Base-by-base conservation (phyloP, 2,113 vertebrate genomes). In the Haplochromis burtoni region DNA sequence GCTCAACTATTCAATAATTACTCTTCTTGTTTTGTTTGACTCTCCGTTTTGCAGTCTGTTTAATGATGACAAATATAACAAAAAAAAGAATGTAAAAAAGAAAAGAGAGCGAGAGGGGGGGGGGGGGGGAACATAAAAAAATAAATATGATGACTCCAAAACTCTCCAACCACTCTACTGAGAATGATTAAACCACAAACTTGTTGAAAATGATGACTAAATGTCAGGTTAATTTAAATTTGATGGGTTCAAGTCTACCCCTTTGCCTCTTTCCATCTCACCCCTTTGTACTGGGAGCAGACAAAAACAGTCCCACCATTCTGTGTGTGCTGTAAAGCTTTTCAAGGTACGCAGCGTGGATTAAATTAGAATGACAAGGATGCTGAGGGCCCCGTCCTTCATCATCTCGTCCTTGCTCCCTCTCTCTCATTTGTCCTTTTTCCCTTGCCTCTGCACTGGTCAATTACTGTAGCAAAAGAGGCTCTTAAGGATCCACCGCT, bases 281-380 rank as follows among this genome's bases (percentile, higher is more conserved):
- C 82, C 81, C 19, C 53, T 78, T 90, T 90, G 90, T 88, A 80
- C 33, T 7, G 10, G 13, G 29, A 26, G 49, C 29, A 40, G 59
- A 81, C 57, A 61, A 29, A 82, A 80, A 88, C 68, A 6, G 51
- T 61, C 10, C n/a, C 13, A 88, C 92, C 90, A 91, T 93, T 93
- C 85, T 86, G 55, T 87, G 88, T 85, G 71, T 4, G 19, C n/a
- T 42, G 79, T 14, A 10, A 89, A 87, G 91, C 90, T 80, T 93
- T 94, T 93, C 86, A 92, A 83, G 90, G 91, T 91, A 84, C 78
- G 86, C 86, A 47, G 63, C 55, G 66, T 85, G 86, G 84, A 93
- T 90, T 93, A 93, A 94, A 95, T 94, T 92, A 90, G 83, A 90
- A 91, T 83, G 94, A 94, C 93, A 95, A 94, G 91, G 94, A 94